A percentile compares a stretch with the other conserved stretches of the same genome.
These are phyloP conservation scores for Ochropacha duplaris DNA, from an alignment of 2,888 invertebrate genomes.

Conservation along the genomic window DNA sequence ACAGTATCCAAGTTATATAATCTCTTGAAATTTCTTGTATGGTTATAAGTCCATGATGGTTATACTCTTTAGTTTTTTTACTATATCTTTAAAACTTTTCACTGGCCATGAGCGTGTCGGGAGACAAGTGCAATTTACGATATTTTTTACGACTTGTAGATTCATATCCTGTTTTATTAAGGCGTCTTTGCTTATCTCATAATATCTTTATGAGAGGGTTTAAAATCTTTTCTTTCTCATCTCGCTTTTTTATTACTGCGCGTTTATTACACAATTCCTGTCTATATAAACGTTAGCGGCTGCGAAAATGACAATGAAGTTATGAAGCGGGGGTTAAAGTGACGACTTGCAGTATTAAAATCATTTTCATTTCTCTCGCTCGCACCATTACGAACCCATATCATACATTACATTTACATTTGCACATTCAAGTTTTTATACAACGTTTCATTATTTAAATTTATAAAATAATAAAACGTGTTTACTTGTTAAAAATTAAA, in stretches of 20 bases:
- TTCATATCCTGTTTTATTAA: constrained; percentile 53
- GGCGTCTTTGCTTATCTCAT: constrained; percentile 51
- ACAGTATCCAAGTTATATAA: not conserved
- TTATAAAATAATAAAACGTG: too few relatives aligned
- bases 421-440: not conserved
- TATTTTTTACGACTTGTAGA: constrained; percentile 54
- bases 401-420: not conserved
- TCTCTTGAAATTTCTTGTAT: constrained; percentile 9
- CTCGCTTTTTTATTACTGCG: constrained; percentile 45
- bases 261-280: constrained; percentile 47
- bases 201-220: constrained; percentile 54
- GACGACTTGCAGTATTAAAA: constrained; percentile 32
- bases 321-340: constrained; percentile 27
- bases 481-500: too few relatives aligned
- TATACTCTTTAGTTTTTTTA: constrained; percentile 16
- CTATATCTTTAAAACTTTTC: constrained; percentile 5
- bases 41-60: constrained; percentile 7
- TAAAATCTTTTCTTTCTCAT: constrained; percentile 56
- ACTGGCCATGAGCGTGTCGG: constrained; percentile 17
- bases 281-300: constrained; percentile 35
- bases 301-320: constrained; percentile 26
- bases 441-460: not conserved
- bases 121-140: constrained; percentile 46
- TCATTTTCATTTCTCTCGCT: constrained; percentile 30
- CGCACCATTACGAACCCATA: constrained; percentile 10